Evolutionary conservation across 2,797 vertebrate genomes (phyloP).

Genomic region (Clamator glandarius): DNA sequence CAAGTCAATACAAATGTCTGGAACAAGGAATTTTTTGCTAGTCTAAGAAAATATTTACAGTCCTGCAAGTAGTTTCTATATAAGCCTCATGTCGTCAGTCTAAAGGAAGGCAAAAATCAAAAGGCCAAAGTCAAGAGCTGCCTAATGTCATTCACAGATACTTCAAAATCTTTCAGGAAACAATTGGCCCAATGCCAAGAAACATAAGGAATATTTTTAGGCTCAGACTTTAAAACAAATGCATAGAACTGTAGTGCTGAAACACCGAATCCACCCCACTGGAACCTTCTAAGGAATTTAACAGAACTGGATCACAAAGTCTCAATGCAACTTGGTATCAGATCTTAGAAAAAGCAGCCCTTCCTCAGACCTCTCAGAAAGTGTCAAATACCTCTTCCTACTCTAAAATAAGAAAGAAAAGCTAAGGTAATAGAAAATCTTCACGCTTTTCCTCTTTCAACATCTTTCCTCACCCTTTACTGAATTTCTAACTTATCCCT

Average conservation of each 20-base stretch:
- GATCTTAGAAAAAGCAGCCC: not conserved
- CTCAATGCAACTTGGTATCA: not conserved
- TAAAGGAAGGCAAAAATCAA: not conserved
- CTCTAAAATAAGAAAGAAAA: not conserved
- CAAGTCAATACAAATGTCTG: not conserved
- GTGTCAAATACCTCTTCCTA: not conserved
- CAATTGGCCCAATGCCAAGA: not conserved
- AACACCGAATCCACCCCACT: not conserved
- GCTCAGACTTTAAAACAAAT: not conserved
- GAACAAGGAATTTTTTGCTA: not conserved
- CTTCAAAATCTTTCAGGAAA: not conserved
- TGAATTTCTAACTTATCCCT: not conserved
- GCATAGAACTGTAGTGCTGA: not conserved
- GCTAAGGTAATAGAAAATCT: not conserved
- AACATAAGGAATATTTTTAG: not conserved
- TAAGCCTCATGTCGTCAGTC: not conserved
- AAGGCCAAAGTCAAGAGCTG: not conserved
- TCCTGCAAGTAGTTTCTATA: not conserved
- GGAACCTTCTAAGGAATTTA: not conserved
- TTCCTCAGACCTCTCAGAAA: not conserved
- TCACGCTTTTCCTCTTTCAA: not conserved
- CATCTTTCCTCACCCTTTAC: not conserved
- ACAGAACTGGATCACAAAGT: not conserved
- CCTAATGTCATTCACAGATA: not conserved
- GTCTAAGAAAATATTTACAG: not conserved